Conservation (phyloP, 2,797 vertebrate species). For the Dipus sagitta region DNA sequence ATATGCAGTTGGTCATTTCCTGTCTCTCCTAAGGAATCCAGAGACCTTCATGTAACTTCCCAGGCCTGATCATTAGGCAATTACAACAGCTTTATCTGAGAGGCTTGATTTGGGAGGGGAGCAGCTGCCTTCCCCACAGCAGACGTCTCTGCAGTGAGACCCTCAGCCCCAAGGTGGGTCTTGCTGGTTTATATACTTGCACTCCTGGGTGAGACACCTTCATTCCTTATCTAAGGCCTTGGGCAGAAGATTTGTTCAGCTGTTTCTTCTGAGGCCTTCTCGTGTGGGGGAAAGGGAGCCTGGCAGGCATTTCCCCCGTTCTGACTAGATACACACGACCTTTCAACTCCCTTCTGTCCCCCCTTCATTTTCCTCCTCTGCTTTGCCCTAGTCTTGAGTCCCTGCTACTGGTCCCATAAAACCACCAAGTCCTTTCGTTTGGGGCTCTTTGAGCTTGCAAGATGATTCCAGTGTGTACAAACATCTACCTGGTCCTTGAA, state of each 20-base stretch:
- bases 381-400: neutral
- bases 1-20: neutral
- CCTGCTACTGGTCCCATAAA: neutral
- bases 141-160: neutral
- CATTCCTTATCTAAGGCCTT: neutral
- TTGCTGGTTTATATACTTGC: neutral
- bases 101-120: neutral
- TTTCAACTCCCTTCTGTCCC: neutral
- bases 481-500: neutral
- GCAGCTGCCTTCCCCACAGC: neutral
- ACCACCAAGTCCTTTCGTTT: neutral
- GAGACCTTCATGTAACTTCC: neutral
- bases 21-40: neutral
- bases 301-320: neutral
- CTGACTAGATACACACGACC: neutral
- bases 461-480: neutral
- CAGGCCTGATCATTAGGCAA: neutral
- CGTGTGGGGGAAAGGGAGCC: neutral
- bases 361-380: neutral
- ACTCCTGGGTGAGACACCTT: neutral
- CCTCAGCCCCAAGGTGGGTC: neutral
- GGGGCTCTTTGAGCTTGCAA: neutral
- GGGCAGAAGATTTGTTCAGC: neutral
- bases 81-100: neutral
- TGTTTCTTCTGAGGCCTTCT: neutral